A percentile compares a stretch with the other conserved stretches of the same genome.
Evolutionary conservation across 2,888 invertebrate species (phyloP).

Genomic region (Pachymerium ferrugineum): DNA sequence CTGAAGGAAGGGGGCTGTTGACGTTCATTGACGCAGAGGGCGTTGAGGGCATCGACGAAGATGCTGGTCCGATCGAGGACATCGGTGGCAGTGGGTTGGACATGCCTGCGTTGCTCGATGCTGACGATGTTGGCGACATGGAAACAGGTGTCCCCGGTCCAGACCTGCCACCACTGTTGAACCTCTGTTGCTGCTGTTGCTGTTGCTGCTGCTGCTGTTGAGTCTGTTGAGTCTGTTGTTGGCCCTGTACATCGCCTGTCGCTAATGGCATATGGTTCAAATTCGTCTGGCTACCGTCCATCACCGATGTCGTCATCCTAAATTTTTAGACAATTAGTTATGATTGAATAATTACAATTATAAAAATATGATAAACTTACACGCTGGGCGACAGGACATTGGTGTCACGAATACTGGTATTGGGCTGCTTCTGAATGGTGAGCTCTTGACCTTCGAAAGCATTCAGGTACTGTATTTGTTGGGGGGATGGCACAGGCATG

Average conservation of each 20-base stretch:
- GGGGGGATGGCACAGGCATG: constrained; percentile 93
- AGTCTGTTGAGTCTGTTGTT: background rate
- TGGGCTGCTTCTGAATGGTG: constrained; percentile 92
- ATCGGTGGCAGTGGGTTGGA: constrained; percentile 12
- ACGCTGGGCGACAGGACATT: constrained; percentile 39
- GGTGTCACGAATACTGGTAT: constrained; percentile 74
- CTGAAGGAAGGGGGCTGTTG: constrained; percentile 17
- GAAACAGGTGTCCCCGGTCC: constrained; percentile 11
- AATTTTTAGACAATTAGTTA: background rate
- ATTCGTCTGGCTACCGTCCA: background rate
- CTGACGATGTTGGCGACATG: constrained; percentile 18
- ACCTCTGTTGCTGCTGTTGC: constrained; percentile 28
- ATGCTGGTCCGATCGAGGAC: background rate
- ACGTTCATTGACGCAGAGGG: background rate
- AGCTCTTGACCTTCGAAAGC: constrained; percentile 94
- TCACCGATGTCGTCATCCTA: background rate
- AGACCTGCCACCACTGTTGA: background rate
- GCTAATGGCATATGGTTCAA: constrained; percentile 5
- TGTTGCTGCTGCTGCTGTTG: constrained; percentile 29
- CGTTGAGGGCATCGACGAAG: background rate
- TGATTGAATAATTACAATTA: background rate
- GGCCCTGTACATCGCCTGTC: background rate
- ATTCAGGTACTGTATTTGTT: constrained; percentile 91
- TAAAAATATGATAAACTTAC: constrained; percentile 32
- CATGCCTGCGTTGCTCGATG: constrained; percentile 11